Conservation (phyloP, 2,888 invertebrate species). For the Baronia brevicornis region DNA sequence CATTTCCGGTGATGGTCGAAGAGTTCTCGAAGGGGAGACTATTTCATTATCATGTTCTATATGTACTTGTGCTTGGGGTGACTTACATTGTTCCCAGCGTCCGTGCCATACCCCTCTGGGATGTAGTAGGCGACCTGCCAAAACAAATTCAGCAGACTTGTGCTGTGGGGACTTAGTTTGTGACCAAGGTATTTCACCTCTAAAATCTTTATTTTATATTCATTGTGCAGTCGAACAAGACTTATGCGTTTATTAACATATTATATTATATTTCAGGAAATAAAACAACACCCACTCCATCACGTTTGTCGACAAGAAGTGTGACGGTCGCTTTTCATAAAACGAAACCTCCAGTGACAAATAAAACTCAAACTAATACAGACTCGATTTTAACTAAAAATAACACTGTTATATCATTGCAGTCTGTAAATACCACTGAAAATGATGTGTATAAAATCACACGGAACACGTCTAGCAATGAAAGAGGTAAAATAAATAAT, state of each 20-base stretch:
- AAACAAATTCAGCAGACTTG: slow-evolving; percentile 27
- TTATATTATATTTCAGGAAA: slow-evolving; percentile 35
- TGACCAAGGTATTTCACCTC: slow-evolving; percentile 41
- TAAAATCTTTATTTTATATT: no score
- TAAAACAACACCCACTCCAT: slow-evolving; percentile 25
- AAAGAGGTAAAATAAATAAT: neutral
- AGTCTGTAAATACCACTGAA: no score
- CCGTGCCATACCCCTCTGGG: slow-evolving; percentile 34
- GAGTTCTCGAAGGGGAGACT: slow-evolving; percentile 41
- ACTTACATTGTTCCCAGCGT: slow-evolving; percentile 43
- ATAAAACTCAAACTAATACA: slow-evolving; percentile 13
- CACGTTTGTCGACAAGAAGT: slow-evolving; percentile 21
- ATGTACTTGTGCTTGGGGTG: slow-evolving; percentile 52
- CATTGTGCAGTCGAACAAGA: no score
- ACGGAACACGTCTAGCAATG: no score
- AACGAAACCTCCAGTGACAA: slow-evolving; percentile 14
- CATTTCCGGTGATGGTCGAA: slow-evolving; percentile 42
- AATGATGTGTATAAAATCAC: no score
- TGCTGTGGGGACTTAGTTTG: slow-evolving; percentile 59
- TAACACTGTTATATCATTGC: neutral
- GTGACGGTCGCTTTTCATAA: slow-evolving; percentile 18
- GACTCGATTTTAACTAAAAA: neutral
- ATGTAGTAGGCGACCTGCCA: slow-evolving; percentile 30
- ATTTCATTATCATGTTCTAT: slow-evolving; percentile 42
- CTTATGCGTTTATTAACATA: slow-evolving; percentile 2